Evolutionary conservation across 2,888 invertebrate genomes (phyloP).

Genomic region (Caenorhabditis parvicauda): DNA sequence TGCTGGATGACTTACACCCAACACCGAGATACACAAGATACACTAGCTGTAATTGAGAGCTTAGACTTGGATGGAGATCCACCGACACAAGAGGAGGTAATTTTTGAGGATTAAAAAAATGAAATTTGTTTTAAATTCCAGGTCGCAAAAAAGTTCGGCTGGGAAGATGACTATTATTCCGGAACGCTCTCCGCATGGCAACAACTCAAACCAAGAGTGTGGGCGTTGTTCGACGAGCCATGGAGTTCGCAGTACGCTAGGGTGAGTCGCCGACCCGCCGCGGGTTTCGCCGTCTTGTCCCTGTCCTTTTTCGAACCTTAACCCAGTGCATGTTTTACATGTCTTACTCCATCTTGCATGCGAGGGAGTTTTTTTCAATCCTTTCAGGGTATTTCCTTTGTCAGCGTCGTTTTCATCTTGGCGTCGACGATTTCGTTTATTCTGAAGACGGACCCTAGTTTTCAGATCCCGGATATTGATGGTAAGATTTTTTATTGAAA

Average conservation of each 20-base stretch:
- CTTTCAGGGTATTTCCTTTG: conserved; percentile 83
- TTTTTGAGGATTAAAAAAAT: background rate
- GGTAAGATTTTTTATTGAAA: too few species aligned
- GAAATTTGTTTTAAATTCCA: conserved; percentile 7
- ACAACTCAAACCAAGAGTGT: conserved; percentile 83
- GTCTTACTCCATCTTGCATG: background rate
- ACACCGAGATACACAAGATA: conserved; percentile 91
- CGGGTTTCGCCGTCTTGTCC: conserved; percentile 1
- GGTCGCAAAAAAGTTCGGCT: conserved; percentile 75
- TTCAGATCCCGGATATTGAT: conserved; percentile 76
- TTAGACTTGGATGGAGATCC: conserved; percentile 84
- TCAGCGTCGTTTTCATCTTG: conserved; percentile 92
- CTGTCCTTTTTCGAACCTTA: background rate
- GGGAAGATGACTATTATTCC: conserved; percentile 85
- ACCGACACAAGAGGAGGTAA: conserved; percentile 47
- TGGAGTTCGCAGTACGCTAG: conserved; percentile 89
- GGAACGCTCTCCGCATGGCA: conserved; percentile 74
- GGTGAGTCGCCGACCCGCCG: conserved; percentile 27
- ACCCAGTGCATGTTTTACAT: background rate
- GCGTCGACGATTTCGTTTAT: conserved; percentile 91
- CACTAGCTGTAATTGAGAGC: conserved; percentile 91
- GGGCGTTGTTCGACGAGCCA: conserved; percentile 98
- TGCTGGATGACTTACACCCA: conserved; percentile 93
- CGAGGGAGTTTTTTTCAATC: background rate
- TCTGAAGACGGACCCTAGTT: conserved; percentile 91